Conservation (phyloP, 2,888 invertebrate genomes). For the Gonocerus acuteangulatus region DNA sequence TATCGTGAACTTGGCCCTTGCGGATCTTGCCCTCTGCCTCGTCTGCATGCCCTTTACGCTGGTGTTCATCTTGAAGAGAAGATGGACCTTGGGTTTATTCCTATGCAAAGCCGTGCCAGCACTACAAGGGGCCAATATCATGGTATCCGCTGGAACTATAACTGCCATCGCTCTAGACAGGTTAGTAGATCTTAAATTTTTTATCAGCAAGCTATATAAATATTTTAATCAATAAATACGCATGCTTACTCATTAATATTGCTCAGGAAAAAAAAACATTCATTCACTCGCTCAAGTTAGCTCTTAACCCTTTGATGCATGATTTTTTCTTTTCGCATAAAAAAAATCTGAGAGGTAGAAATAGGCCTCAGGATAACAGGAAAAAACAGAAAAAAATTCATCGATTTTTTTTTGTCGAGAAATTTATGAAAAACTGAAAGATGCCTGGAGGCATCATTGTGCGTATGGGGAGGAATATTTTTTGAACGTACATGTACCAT, state of each 20-base stretch:
- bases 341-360: too few relatives aligned
- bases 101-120: conserved; percentile 52
- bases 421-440: too few relatives aligned
- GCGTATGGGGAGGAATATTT: too few relatives aligned
- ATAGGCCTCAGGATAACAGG: too few relatives aligned
- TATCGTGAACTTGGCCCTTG: conserved; percentile 51
- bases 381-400: too few relatives aligned
- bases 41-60: conserved; percentile 54
- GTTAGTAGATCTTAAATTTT: conserved; percentile 27
- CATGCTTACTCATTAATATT: background rate
- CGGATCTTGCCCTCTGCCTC: conserved; percentile 50
- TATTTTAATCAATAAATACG: background rate
- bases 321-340: too few relatives aligned
- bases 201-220: background rate
- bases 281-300: too few relatives aligned
- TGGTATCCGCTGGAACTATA: conserved; percentile 53
- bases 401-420: too few relatives aligned
- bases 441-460: too few relatives aligned
- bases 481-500: too few relatives aligned
- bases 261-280: too few relatives aligned
- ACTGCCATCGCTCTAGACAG: conserved; percentile 48
- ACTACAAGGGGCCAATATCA: conserved; percentile 51
- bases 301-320: too few relatives aligned
- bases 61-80: conserved; percentile 45
- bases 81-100: conserved; percentile 50